phyloP scores from a whole-genome alignment of 37 sponge, comb jelly and placozoan genomes.

The Ephydatia muelleri region DNA sequence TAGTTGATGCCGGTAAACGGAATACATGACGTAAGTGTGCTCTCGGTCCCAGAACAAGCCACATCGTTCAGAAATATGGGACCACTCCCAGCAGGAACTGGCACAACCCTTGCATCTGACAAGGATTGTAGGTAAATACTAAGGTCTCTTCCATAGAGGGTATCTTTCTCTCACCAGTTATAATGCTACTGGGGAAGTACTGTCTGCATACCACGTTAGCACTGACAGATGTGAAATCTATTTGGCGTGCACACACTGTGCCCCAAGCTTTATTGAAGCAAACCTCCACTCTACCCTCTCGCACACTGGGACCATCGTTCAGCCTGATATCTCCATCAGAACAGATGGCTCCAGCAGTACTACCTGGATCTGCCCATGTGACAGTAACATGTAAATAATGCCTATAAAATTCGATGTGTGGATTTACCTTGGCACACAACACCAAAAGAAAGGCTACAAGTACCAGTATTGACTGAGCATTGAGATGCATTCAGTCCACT shows the following conservation, averaged over 20 bases:
- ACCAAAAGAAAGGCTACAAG: background rate
- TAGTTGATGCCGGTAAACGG: background rate
- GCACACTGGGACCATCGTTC: background rate
- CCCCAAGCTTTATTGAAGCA: background rate
- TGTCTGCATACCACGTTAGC: background rate
- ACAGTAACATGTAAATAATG: background rate
- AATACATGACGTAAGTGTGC: background rate
- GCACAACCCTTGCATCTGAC: background rate
- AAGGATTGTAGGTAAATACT: background rate
- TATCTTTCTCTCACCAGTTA: background rate
- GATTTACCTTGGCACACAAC: background rate
- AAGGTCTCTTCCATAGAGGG: too few relatives aligned
- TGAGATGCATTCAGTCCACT: background rate
- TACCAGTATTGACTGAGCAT: background rate
- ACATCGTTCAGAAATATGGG: background rate
- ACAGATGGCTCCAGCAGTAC: background rate
- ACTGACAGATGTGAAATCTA: background rate
- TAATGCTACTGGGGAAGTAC: background rate
- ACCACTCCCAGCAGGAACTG: background rate
- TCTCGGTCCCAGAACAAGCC: background rate
- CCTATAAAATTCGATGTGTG: background rate
- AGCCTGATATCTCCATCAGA: background rate
- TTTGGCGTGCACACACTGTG: background rate
- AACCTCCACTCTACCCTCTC: background rate
- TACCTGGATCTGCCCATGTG: background rate